phyloP scores from a whole-genome alignment of 1,140 invertebrate species.

The Oncopeltus fasciatus region DNA sequence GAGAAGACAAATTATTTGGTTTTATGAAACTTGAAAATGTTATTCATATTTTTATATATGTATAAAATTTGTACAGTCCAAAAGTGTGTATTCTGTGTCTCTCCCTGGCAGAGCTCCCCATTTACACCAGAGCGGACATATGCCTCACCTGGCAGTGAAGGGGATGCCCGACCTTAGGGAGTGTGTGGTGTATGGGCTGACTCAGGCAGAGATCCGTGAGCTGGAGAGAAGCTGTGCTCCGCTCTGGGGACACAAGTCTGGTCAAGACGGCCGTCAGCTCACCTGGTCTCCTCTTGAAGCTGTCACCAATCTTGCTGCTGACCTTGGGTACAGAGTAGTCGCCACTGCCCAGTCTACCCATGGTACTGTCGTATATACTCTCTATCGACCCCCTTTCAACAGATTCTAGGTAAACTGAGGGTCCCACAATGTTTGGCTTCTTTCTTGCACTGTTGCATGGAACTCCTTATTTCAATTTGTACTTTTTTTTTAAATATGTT shows the following conservation, averaged over 20 bases:
- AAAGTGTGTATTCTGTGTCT: too few relatives aligned
- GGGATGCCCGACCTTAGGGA: conserved; percentile 23
- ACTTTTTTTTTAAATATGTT: too few relatives aligned
- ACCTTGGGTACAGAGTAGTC: conserved; percentile 20
- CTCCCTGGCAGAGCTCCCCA: not conserved
- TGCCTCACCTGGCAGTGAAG: conserved; percentile 26
- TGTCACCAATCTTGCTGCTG: conserved; percentile 13
- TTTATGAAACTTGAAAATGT: too few relatives aligned
- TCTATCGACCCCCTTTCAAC: conserved; percentile 16
- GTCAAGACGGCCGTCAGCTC: conserved; percentile 25
- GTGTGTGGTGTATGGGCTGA: conserved; percentile 24
- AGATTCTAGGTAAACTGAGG: conserved; percentile 5
- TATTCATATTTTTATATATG: too few relatives aligned
- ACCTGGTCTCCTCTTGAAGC: conserved; percentile 20
- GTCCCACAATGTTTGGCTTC: too few relatives aligned
- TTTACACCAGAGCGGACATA: conserved; percentile 2
- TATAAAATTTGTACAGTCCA: too few relatives aligned
- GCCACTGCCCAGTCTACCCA: conserved; percentile 17
- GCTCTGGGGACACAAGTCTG: conserved; percentile 22
- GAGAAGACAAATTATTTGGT: too few relatives aligned
- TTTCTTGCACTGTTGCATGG: too few relatives aligned
- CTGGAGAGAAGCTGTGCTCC: conserved; percentile 2
- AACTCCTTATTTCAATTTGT: too few relatives aligned
- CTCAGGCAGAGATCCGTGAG: conserved; percentile 16
- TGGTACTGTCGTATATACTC: conserved; percentile 20